These are phyloP conservation scores for Petrolisthes cinctipes DNA, from an alignment of 2,888 invertebrate species.

Conservation along the genomic window DNA sequence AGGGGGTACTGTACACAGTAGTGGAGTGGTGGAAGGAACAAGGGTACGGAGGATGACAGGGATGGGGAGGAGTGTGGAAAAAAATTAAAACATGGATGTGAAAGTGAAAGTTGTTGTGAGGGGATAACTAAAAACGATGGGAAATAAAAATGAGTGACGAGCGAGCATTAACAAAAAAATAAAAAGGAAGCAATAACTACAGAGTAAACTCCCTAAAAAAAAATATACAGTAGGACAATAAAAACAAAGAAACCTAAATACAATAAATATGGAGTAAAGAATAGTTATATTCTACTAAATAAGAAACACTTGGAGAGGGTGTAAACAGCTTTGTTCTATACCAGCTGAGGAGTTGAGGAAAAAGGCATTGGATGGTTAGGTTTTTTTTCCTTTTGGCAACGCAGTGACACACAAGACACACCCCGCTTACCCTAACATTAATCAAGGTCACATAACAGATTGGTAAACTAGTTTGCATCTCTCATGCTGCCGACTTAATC, in stretches of 20 bases:
- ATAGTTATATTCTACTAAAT: neutral
- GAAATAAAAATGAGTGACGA: neutral
- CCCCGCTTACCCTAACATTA: too few relatives aligned
- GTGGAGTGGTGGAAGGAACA: neutral
- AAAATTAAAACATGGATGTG: neutral
- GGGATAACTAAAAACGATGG: neutral
- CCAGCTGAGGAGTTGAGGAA: conserved; percentile 24
- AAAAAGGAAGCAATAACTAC: neutral
- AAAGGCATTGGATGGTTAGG: conserved; percentile 43
- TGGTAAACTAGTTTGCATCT: too few relatives aligned
- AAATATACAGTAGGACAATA: neutral
- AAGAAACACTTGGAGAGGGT: conserved; percentile 33
- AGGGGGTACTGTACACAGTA: neutral
- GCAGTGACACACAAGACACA: neutral
- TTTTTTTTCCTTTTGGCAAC: neutral
- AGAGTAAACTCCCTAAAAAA: neutral
- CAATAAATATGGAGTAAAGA: conserved; percentile 15
- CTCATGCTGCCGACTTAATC: too few relatives aligned
- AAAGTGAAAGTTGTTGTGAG: conserved; percentile 4
- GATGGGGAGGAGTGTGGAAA: neutral
- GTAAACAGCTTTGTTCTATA: conserved; percentile 31
- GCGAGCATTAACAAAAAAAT: neutral
- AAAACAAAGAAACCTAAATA: neutral
- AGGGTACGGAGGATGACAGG: neutral
- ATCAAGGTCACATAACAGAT: too few relatives aligned